Base-by-base conservation (phyloP, 2,888 invertebrate species). In the Nemurella pictetii region DNA sequence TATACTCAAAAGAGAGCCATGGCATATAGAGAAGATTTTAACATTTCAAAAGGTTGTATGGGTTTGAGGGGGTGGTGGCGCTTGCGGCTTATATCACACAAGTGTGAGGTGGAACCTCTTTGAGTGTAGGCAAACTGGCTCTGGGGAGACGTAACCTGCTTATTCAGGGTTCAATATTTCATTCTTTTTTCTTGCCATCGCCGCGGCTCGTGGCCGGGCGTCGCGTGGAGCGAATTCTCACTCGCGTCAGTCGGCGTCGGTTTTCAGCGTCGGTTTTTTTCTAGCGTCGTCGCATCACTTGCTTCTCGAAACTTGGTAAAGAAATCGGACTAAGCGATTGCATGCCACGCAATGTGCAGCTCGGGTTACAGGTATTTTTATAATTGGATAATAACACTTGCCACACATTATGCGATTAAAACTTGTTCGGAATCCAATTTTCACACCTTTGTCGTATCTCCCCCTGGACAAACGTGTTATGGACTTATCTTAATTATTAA, bases 141-240 rank as follows among this genome's bases (percentile, higher is more conserved):
- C 82, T 20, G 72, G 82, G 72, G 82, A 72, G 82, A 28, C 55
- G 72, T 82, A 82, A 82, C 82, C 82, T 82, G 82, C 82, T 82
- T 82, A 82, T 82, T 82, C 72, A 36, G 36, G 81, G 35, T 81
- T 81, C 81, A 82, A 55, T 72, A 72, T 82, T 82, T 82, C 82
- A 55, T 82, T 72, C 26, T 27, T 82, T 32, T 20, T n/a, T 5
- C 74, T 74, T 78, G 27, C 82, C 82, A n/a, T n/a, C n/a, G 35
- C 9, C 36, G 35, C 80, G 27, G 80, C 27, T 28, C 12, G 2
- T 75, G 55, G 55, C 20, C 75, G 75, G 36, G 36, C 75, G 75
- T 75, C 75, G 20, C 75, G n/a, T n/a, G 20, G 55, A 55, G 75
- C 75, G 26, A n/a, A n/a, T n/a, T n/a, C n/a, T 9, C 75, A 75